Base-by-base conservation (phyloP, 2,888 invertebrate species). In the Tetrapedia diversipes region DNA sequence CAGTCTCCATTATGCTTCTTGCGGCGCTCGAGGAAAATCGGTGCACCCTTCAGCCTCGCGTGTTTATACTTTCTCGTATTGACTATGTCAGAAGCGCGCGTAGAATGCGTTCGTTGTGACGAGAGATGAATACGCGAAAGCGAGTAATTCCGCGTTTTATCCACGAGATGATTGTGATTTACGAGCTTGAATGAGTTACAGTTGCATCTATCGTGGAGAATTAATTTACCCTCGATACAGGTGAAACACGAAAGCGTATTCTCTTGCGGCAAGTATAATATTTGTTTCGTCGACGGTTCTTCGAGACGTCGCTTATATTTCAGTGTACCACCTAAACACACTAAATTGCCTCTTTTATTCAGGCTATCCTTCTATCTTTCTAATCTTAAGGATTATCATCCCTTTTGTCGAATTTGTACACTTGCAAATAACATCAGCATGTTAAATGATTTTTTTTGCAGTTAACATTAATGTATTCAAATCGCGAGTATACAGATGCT, bases 1-100 rank as follows among this genome's bases (percentile, higher is more conserved):
- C 70, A 34, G 57, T 22, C 45, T 53, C 71, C 69, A 72, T 72
- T 72, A 68, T 45, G 59, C 24, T 72, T 32, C 39, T 24, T 59
- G 34, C 43, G 43, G 59, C 37, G 10, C 10, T 19, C 43, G 51
- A 53, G 53, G 69, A 72, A 72, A 68, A 68, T 72, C 72, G 72
- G 59, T 39, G 53, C 51, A 54, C 68, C 71, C 59, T 72, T 53
- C 43, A 43, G 24, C 61, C 19, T 39, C 3, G 24, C 11, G 16
- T 39, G 14, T 3, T 39, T 70, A 19, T 32, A 41, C 47, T 49
- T 57, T 57, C 34, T 39, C 67, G 47, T 19, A 16, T 39, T 11
- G 22, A 22, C 29, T 39, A 45, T 14, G 43, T 16, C n/a, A 14
- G 1, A n/a, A 53, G 10, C 37, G n/a, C 10, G 43, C 29, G 19